Percentiles rank a stretch among this genome's conserved stretches.
phyloP scores from a whole-genome alignment of 2,797 vertebrate genomes.

The Tiaroga cobitis region DNA sequence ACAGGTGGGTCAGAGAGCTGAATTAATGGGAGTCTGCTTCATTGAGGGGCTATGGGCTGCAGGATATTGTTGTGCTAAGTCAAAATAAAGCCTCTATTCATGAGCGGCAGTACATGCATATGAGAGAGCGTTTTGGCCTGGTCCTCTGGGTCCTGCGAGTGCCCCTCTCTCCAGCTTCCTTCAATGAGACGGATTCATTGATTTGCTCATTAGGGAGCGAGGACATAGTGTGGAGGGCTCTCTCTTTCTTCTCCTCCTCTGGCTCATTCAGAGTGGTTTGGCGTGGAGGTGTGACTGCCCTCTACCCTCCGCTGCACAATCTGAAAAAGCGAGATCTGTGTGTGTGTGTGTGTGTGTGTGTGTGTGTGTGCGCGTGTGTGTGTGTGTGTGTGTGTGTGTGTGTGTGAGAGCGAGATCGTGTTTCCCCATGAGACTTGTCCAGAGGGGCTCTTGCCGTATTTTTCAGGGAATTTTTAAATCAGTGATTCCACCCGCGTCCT shows the following conservation, averaged over 20 bases:
- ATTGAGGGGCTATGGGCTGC: constrained; percentile 69
- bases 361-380: constrained; percentile 65
- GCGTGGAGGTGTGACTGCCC: constrained; percentile 79
- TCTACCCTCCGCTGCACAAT: constrained; percentile 81
- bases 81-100: constrained; percentile 76
- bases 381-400: constrained; percentile 69
- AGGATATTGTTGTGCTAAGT: constrained; percentile 79
- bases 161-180: constrained; percentile 67
- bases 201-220: constrained; percentile 81
- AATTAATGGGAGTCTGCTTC: constrained; percentile 75
- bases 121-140: constrained; percentile 80
- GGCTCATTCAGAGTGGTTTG: constrained; percentile 77
- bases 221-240: constrained; percentile 68
- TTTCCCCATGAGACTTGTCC: constrained; percentile 65
- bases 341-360: constrained; percentile 67
- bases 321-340: constrained; percentile 75
- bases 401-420: constrained; percentile 54
- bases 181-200: constrained; percentile 82
- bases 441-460: constrained; percentile 79
- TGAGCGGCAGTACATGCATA: constrained; percentile 75
- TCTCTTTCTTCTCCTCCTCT: constrained; percentile 67
- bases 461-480: constrained; percentile 84
- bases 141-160: constrained; percentile 70
- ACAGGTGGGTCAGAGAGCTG: constrained; percentile 78
- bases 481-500: constrained; percentile 66